Evolutionary conservation across 1,140 invertebrate species (phyloP), one percentile per base, ranked within the genome.

Genomic region (Sycophila sp.): DNA sequence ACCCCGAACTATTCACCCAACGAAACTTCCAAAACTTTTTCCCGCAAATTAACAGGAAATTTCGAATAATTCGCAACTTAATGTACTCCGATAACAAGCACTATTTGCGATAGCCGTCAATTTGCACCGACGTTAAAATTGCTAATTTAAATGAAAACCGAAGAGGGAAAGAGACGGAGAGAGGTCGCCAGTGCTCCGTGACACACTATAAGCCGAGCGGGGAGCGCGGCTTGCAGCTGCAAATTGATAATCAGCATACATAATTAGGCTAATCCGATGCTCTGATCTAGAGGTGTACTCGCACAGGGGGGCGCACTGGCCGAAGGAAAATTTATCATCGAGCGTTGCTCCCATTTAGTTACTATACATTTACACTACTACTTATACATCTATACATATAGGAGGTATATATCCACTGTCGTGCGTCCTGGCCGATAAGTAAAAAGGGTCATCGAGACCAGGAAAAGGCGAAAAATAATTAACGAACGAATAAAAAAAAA

Each of bases 201-300:
- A 42, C n/a, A n/a, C n/a, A n/a, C n/a, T n/a, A n/a, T n/a, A n/a
- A n/a, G n/a, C n/a, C n/a, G n/a, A n/a, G n/a, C n/a, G n/a, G 22
- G 13, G 15, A 26, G 30, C 26, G 60, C 62, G 55, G 47, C 63
- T 55, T 17, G 60, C 62, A 65, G 47, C 63, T 55, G 49, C 47
- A 10, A 36, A 65, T 65, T 65, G 34, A 51, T 53, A 65, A 65
- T 51, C 49, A 55, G 49, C 19, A 55, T 55, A 26, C 45, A 38
- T 65, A 65, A 65, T 40, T 24, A 65, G 49, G n/a, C 49, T 65
- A 65, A 65, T 65, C 63, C 63, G 30, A 38, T 40, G 34, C n/a
- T 40, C 11, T 30, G 38, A 60, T 60, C 58, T 45, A 22, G 6
- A 17, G 58, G 13, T 30, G 36, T 45, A 13, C 26, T 13, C 26